Evolutionary conservation across 2,888 invertebrate species (phyloP), one percentile per base, ranked within the genome.

Genomic region (Scrobipalpa costella): DNA sequence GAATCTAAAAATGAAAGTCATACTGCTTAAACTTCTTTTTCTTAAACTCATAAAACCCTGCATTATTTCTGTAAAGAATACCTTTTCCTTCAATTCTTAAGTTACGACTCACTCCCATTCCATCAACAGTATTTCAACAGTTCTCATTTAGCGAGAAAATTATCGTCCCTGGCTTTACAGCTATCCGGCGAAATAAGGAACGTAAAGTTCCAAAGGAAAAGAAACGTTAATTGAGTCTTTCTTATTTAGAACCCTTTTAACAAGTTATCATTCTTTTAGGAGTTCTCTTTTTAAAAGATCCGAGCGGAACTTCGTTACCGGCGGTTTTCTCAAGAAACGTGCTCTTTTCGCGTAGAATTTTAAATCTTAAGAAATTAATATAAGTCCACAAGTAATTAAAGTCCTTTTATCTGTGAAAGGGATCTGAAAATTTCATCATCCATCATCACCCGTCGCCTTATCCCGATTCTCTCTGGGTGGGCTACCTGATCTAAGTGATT

Each of bases 171-270:
- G 19, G 15, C n/a, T 7, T 57, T 33, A 33, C 33, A 33, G 27
- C 8, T 27, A 33, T 33, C 34, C 67, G 60, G 63, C 61, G 52
- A 63, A 69, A 64, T 67, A 62, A 60, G 64, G 59, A 61, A 60
- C 40, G 19, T 47, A 63, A 47, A 52, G 21, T 60, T 61, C 55
- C 62, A 66, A 64, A 68, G 57, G 68, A 68, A 63, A n/a, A 62
- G 65, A 65, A 64, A 62, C 59, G 62, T 63, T 66, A 67, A 67
- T 64, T 57, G 61, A 64, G 64, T 50, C 55, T 69, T 66, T 67
- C 69, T 76, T 77, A 79, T 76, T 73, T 73, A 66, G 66, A 68
- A 60, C 52, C 69, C 67, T 65, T 69, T 75, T 73, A 67, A 70
- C 66, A 61, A 62, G 59, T 58, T 67, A 19, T 63, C 66, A 66